Percentiles rank a stretch among this genome's conserved stretches.
Evolutionary conservation across 2,888 invertebrate genomes (phyloP).

Genomic region (Cristatella mucedo): DNA sequence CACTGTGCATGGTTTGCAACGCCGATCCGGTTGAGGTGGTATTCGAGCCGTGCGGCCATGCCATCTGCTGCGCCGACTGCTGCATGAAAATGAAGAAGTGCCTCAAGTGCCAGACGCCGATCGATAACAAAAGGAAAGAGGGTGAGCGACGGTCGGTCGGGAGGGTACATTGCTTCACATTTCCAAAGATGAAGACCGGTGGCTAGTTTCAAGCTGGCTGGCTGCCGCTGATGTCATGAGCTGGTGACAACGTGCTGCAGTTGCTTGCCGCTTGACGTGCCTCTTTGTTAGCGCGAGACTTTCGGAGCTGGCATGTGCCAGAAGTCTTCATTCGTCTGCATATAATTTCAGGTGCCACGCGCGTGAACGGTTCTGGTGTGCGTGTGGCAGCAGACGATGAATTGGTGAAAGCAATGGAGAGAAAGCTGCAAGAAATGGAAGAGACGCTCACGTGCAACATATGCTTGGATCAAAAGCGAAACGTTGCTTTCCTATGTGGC

Average conservation of each 20-base stretch:
- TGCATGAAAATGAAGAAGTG: conserved; percentile 62
- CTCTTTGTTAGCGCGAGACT: background rate
- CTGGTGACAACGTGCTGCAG: too few relatives aligned
- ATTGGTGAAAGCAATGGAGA: conserved; percentile 44
- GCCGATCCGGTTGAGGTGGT: conserved; percentile 48
- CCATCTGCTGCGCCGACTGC: conserved; percentile 58
- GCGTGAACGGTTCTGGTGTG: background rate
- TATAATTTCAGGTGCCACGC: background rate
- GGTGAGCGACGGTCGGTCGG: too few relatives aligned
- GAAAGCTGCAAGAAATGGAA: conserved; percentile 67
- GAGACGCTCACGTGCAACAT: conserved; percentile 70
- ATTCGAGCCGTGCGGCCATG: conserved; percentile 59
- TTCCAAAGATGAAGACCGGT: too few relatives aligned
- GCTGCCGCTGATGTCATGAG: too few relatives aligned
- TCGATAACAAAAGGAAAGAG: conserved; percentile 40
- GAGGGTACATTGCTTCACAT: too few relatives aligned
- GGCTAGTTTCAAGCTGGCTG: too few relatives aligned
- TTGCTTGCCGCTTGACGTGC: too few relatives aligned
- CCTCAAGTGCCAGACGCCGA: conserved; percentile 49
- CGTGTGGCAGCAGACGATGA: conserved; percentile 4
- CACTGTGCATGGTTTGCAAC: conserved; percentile 52
- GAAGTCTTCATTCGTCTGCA: background rate
- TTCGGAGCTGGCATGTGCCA: background rate
- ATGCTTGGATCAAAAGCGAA: conserved; percentile 66
- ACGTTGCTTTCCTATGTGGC: conserved; percentile 72